Conservation (phyloP, 2,113 vertebrate genomes). For the Chloroceryle aenea region DNA sequence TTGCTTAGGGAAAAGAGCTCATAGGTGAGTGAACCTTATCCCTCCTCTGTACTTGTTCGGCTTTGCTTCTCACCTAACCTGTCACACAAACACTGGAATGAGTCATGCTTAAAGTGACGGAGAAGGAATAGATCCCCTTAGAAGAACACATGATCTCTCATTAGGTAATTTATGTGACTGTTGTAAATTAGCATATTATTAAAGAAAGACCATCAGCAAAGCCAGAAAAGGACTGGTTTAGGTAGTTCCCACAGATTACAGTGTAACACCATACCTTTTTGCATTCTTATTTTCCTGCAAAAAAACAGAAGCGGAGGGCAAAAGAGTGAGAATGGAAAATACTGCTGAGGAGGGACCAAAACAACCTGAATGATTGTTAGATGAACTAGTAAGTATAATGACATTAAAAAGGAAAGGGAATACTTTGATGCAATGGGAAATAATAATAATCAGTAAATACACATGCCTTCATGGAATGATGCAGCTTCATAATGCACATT, state of each 20-base stretch:
- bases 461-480: neutral
- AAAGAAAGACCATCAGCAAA: neutral
- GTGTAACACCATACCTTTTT: slow-evolving; percentile 20
- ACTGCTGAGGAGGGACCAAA: neutral
- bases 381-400: slow-evolving; percentile 39
- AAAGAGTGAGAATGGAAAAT: neutral
- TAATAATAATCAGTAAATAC: neutral
- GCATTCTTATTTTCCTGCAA: neutral
- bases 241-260: neutral
- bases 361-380: neutral
- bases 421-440: neutral
- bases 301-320: neutral
- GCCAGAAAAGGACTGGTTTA: neutral
- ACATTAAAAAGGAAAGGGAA: slow-evolving; percentile 55
- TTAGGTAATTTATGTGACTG: neutral
- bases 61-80: neutral
- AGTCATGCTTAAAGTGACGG: neutral
- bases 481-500: neutral
- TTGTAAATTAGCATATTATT: neutral
- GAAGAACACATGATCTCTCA: neutral
- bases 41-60: neutral
- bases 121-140: neutral
- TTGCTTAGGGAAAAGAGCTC: neutral
- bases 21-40: neutral
- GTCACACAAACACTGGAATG: neutral